Conservation (phyloP, 1,140 invertebrate genomes). For the Rhyacophila brunnea region DNA sequence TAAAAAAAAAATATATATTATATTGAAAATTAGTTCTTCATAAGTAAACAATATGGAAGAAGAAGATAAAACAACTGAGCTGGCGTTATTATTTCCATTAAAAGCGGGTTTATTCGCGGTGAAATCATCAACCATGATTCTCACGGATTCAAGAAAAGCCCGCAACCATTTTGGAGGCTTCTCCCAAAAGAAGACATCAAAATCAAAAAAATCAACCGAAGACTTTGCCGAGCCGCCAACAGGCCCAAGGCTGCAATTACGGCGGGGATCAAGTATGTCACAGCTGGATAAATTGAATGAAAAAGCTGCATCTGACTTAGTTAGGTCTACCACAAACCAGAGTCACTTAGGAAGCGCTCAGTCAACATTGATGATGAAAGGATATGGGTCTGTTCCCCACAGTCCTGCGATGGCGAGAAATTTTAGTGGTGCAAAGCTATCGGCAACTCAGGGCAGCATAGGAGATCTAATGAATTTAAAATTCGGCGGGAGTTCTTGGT, state of each 20-base stretch:
- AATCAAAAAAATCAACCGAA: constrained; percentile 19
- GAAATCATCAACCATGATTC: constrained; percentile 53
- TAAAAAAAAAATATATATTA: too few species aligned
- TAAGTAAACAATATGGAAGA: constrained; percentile 21
- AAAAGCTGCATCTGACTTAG: constrained; percentile 45
- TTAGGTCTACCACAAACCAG: constrained; percentile 50
- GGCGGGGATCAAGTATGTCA: constrained; percentile 69
- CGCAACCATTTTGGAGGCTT: constrained; percentile 17
- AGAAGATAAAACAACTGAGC: constrained; percentile 52
- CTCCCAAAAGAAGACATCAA: constrained; percentile 14
- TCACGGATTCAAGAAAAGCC: constrained; percentile 33
- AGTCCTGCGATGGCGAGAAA: constrained; percentile 55
- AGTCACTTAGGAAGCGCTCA: constrained; percentile 40
- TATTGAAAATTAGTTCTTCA: too few species aligned
- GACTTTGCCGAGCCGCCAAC: constrained; percentile 30
- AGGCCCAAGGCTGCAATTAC: constrained; percentile 54
- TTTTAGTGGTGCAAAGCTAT: constrained; percentile 41
- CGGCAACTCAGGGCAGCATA: constrained; percentile 62
- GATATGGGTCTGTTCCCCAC: constrained; percentile 54
- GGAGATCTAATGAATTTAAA: constrained; percentile 76
- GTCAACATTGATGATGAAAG: constrained; percentile 38
- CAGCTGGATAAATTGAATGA: constrained; percentile 64
- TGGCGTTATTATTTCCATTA: constrained; percentile 60
- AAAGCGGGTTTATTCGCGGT: constrained; percentile 60
- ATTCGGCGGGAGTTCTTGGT: constrained; percentile 68